Percentiles rank a stretch among this genome's conserved stretches.
Evolutionary conservation across 2,888 invertebrate species (phyloP).

Genomic region (Tenthredo scrophulariae): DNA sequence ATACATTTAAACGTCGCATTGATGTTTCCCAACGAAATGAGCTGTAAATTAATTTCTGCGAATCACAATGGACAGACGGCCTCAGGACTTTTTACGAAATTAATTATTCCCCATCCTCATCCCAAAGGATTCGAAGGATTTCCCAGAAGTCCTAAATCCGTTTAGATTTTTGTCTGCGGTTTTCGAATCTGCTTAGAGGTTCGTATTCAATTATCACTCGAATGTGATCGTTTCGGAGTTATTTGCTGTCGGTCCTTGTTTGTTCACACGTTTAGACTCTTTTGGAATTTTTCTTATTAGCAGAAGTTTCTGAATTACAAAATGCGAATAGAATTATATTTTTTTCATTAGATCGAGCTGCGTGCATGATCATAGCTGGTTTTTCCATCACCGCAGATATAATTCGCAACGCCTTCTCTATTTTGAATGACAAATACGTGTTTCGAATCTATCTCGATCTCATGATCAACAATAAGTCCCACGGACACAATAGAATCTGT

Average conservation of each 20-base stretch:
- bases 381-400: conserved; percentile 9
- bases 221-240: not conserved
- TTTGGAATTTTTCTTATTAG: not conserved
- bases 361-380: conserved; percentile 44
- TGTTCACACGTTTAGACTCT: not conserved
- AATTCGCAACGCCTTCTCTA: not conserved
- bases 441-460: conserved; percentile 40
- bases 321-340: too few species aligned
- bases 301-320: too few species aligned
- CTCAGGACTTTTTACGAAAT: not conserved
- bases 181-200: not conserved
- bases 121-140: not conserved
- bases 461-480: not conserved
- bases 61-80: not conserved
- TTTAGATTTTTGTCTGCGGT: too few species aligned
- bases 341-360: too few species aligned
- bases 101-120: not conserved
- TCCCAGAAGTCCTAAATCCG: not conserved
- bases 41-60: not conserved
- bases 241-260: not conserved
- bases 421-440: conserved; percentile 35
- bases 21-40: not conserved
- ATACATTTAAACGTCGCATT: not conserved
- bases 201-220: not conserved
- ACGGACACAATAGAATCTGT: conserved; percentile 18